Evolutionary conservation across 2,888 invertebrate genomes (phyloP), one percentile per base, ranked within the genome.

Genomic region (Lomographa bimaculata): DNA sequence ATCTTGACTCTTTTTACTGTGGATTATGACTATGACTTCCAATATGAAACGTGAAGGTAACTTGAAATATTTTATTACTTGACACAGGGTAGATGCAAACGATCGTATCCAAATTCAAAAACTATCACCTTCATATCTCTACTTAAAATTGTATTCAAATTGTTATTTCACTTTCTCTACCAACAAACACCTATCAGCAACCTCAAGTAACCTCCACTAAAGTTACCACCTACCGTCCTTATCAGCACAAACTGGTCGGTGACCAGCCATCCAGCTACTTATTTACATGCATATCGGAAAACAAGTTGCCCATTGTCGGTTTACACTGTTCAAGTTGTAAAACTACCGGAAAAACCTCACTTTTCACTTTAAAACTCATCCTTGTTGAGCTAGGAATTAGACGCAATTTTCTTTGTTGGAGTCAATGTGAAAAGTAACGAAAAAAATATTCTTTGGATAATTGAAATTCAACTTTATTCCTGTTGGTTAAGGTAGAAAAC

Each of bases 221-320:
- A n/a, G n/a, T n/a, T n/a, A n/a, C n/a, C n/a, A n/a, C n/a, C n/a
- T n/a, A n/a, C n/a, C n/a, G n/a, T n/a, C n/a, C n/a, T n/a, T n/a
- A n/a, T n/a, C n/a, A n/a, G n/a, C n/a, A 58, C 51, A 66, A 58
- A 73, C 67, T 76, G 70, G 71, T 81, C 71, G 82, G 82, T 83
- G 86, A 80, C 85, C 86, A 82, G 60, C 56, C 83, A 86, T 80
- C 83, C 81, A 77, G 79, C 79, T 72, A 79, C 61, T 64, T 78
- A 89, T 89, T 89, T 85, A 83, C 89, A 87, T 87, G 68, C 71
- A 77, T 87, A 87, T 87, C 87, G 63, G 57, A 64, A 62, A 76
- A 83, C 83, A 82, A 82, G 78, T 82, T 71, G 77, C 78, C 85
- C 78, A 81, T 81, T 83, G 82, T 82, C 75, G 65, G 70, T 76